These are phyloP conservation scores for Gallirallus australis DNA, from an alignment of 2,797 vertebrate genomes.

Conservation along the genomic window DNA sequence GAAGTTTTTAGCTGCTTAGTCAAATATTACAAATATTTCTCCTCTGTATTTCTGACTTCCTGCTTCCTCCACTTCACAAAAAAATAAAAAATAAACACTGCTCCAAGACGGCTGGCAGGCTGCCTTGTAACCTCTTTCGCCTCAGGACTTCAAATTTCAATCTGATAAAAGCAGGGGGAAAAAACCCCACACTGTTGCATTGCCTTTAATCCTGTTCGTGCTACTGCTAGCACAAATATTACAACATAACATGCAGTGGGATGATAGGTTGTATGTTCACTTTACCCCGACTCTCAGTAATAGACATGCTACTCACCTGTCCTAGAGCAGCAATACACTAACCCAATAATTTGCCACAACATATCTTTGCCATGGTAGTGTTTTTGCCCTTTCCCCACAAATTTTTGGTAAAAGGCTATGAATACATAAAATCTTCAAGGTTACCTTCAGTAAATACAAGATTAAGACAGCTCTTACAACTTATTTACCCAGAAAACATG, in stretches of 20 bases:
- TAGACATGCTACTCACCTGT: background rate
- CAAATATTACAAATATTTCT: background rate
- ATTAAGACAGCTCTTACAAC: background rate
- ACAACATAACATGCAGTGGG: background rate
- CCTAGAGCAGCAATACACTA: background rate
- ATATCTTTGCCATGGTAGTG: background rate
- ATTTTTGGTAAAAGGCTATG: background rate
- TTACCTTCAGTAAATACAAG: background rate
- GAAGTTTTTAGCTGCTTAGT: background rate
- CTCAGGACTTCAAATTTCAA: background rate
- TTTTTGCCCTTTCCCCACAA: background rate
- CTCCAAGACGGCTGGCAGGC: background rate
- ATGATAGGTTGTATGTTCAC: background rate
- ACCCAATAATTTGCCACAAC: background rate
- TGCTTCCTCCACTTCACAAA: background rate
- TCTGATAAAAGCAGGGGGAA: background rate
- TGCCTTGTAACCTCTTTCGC: background rate
- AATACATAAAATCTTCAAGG: background rate
- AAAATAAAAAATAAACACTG: background rate
- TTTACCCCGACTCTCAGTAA: background rate
- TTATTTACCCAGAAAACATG: background rate
- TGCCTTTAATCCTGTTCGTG: background rate
- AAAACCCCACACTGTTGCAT: rapidly evolving
- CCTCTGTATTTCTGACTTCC: background rate
- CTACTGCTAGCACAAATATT: background rate